phyloP scores from a whole-genome alignment of 1,140 invertebrate genomes.

The Eufriesea mexicana region DNA sequence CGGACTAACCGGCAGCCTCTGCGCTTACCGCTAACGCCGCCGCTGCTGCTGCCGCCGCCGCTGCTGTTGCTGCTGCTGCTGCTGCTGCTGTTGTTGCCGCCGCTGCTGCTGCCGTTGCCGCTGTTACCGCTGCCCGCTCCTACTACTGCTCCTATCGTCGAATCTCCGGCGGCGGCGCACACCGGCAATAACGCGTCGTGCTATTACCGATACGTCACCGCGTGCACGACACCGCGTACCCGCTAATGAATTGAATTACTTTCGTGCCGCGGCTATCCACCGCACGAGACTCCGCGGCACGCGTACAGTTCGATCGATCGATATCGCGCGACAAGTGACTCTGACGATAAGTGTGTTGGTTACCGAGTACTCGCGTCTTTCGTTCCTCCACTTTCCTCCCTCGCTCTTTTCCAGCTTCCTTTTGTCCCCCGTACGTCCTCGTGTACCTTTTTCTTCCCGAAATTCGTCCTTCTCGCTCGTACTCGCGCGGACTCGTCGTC shows the following conservation, averaged over 20 bases:
- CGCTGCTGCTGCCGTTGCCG: too few species aligned
- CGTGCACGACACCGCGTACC: constrained; percentile 15
- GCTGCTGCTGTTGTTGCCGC: too few species aligned
- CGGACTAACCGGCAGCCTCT: constrained; percentile 61
- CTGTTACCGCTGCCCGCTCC: too few species aligned
- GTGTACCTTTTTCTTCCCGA: not conserved
- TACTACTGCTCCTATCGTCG: not conserved
- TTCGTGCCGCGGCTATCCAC: constrained; percentile 42
- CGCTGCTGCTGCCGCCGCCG: not conserved
- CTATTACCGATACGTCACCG: constrained; percentile 6
- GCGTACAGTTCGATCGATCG: constrained; percentile 62
- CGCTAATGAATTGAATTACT: constrained; percentile 51
- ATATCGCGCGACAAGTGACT: constrained; percentile 59
- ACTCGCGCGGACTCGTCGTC: not conserved
- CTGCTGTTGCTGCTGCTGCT: not conserved
- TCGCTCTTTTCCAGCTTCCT: not conserved
- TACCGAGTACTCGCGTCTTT: constrained; percentile 30
- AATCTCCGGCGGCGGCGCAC: constrained; percentile 42
- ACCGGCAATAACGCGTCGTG: constrained; percentile 37
- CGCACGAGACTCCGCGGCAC: constrained; percentile 46
- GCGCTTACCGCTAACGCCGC: not conserved
- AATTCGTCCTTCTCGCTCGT: not conserved
- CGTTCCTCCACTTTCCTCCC: not conserved
- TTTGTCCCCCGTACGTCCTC: not conserved
- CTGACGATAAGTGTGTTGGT: constrained; percentile 36